Evolutionary conservation across 2,797 vertebrate species (phyloP).

Genomic region (Typhlichthys eigenmanni): DNA sequence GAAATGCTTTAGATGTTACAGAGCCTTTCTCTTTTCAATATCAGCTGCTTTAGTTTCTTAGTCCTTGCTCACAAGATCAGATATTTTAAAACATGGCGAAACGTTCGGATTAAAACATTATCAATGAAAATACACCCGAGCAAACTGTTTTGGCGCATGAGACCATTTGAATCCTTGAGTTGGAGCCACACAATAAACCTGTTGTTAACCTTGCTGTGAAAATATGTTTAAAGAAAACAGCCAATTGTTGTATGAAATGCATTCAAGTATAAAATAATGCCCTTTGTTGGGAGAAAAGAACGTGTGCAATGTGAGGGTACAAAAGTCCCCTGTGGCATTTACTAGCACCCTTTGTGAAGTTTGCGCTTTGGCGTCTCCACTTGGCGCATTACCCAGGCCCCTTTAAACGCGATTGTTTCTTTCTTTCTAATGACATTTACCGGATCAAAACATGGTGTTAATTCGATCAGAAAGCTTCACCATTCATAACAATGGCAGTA

Average conservation of each 20-base stretch:
- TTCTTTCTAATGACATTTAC: conserved; percentile 99
- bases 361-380: conserved; percentile 98
- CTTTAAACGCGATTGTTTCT: conserved; percentile 99
- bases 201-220: conserved; percentile 96
- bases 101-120: conserved; percentile 78
- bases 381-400: conserved; percentile 96
- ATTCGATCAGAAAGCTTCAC: conserved; percentile 99
- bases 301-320: conserved; percentile 95
- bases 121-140: conserved; percentile 60
- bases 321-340: conserved; percentile 98
- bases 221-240: conserved; percentile 99
- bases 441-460: conserved; percentile 99
- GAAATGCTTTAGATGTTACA: conserved; percentile 66
- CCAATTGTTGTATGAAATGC: conserved; percentile 99
- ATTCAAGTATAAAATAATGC: conserved; percentile 99
- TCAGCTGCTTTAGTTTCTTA: conserved; percentile 66
- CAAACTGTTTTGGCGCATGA: conserved; percentile 80
- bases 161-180: conserved; percentile 70
- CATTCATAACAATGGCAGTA: conserved; percentile 97
- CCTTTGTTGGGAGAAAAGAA: conserved; percentile 95
- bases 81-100: conserved; percentile 71
- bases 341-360: conserved; percentile 92
- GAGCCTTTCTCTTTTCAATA: conserved; percentile 71
- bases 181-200: conserved; percentile 86
- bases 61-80: conserved; percentile 73